Evolutionary conservation across 2,797 vertebrate genomes (phyloP), one percentile per base, ranked within the genome.

Genomic region (Pangasius mekongensis): DNA sequence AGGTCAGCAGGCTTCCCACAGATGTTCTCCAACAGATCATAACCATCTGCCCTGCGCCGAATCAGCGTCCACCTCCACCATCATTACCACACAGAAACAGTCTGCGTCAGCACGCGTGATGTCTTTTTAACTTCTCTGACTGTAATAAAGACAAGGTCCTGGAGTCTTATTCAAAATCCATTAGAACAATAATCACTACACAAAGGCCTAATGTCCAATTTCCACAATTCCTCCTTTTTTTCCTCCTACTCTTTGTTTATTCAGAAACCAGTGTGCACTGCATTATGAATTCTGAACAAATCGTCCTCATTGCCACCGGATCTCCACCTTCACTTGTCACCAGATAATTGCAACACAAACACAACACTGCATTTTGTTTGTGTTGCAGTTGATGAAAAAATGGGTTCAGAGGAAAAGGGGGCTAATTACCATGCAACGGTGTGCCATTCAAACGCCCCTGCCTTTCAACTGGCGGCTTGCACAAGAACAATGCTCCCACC

Each of bases 311-410:
- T 87, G 66, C 56, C 62, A 81, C 89, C 92, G 90, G 91, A 88
- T 85, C 84, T 86, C 91, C 93, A 93, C 93, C 93, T 94, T 84
- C 22, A 87, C 39, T 91, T 94, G 92, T 94, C 93, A 92, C 92
- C 89, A 91, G 92, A 94, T 94, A 95, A 96, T 93, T 92, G 91
- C 87, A 92, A 93, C 90, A 94, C 94, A 95, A 94, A 95, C 92
- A 90, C 90, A 94, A 93, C 84, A 84, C 77, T 78, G 89, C 39
- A 89, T 93, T 94, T 91, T 91, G 91, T 94, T 95, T 94, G 91
- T 92, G 88, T 93, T 93, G 91, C 91, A 93, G 89, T 85, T 89
- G 89, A 80, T 88, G 54, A 73, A 87, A 84, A 60, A 83, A 56
- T 54, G 62, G 66, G 89, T 77, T 84, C 33, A 49, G 71, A 77